Conservation (phyloP, 2,888 invertebrate genomes). For the Metalampra italica region DNA sequence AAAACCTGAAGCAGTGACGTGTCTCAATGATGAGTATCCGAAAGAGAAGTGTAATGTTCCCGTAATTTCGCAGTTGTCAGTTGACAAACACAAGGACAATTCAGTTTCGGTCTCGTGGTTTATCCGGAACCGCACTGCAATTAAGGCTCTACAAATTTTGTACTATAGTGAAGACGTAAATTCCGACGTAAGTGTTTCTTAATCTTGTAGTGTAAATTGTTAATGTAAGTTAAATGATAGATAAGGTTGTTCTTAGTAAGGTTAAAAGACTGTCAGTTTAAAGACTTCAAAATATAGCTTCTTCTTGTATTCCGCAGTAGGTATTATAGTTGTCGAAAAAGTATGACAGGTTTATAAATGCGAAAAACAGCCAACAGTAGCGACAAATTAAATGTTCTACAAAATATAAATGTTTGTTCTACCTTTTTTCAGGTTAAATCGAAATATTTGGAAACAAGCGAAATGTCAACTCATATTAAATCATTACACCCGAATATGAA, state of each 20-base stretch:
- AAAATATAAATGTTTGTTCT: too few relatives aligned
- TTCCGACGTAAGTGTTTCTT: conserved; percentile 41
- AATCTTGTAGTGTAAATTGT: neutral
- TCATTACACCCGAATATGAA: conserved; percentile 54
- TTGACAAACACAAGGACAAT: conserved; percentile 91
- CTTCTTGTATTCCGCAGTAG: too few relatives aligned
- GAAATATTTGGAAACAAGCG: conserved; percentile 55
- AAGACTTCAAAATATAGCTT: too few relatives aligned
- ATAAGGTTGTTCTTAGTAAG: neutral
- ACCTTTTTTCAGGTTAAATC: conserved; percentile 58
- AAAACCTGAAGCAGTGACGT: conserved; percentile 51
- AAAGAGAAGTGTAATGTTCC: conserved; percentile 80
- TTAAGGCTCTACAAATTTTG: conserved; percentile 89
- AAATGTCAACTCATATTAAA: conserved; percentile 54
- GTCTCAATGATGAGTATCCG: conserved; percentile 62
- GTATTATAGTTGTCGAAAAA: too few relatives aligned
- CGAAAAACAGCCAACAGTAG: too few relatives aligned
- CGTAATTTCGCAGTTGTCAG: conserved; percentile 88
- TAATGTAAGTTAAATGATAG: neutral
- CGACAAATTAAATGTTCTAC: too few relatives aligned
- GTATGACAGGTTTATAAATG: too few relatives aligned
- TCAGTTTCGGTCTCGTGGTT: conserved; percentile 94
- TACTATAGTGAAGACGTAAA: conserved; percentile 80
- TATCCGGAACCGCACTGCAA: conserved; percentile 89
- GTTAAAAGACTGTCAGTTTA: neutral